phyloP scores from a whole-genome alignment of 1,140 invertebrate genomes.

The Oryctes rhinoceros region DNA sequence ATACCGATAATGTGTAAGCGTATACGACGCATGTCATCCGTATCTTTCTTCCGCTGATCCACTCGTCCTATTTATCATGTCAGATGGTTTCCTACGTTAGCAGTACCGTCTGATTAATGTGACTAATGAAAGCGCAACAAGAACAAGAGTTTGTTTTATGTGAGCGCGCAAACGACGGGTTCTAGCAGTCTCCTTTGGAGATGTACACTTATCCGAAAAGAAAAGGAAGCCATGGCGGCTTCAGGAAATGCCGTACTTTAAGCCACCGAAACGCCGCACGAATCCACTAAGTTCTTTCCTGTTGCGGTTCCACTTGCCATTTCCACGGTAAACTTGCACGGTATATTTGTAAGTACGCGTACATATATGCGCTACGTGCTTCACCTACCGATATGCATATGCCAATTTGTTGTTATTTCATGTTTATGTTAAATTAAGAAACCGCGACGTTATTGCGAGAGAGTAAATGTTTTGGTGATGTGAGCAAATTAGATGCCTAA shows the following conservation, averaged over 20 bases:
- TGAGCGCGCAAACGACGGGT: neutral
- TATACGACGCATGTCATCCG: neutral
- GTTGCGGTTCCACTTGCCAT: neutral
- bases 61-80: conserved; percentile 5
- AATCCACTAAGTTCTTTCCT: conserved; percentile 26
- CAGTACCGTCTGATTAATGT: neutral
- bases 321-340: neutral
- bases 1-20: neutral
- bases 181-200: neutral
- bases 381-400: no score
- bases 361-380: no score
- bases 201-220: conserved; percentile 27
- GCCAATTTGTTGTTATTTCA: no score
- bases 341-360: neutral
- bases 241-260: conserved; percentile 21
- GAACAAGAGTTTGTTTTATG: conserved; percentile 29
- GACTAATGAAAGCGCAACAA: conserved; percentile 18
- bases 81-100: neutral
- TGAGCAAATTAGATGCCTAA: no score
- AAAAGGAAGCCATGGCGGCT: conserved; percentile 8
- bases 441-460: no score
- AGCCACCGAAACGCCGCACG: conserved; percentile 12
- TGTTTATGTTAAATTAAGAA: no score
- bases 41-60: neutral
- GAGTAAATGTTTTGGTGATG: no score